phyloP scores from a whole-genome alignment of 2,888 invertebrate species.

The Diaphora mendica region DNA sequence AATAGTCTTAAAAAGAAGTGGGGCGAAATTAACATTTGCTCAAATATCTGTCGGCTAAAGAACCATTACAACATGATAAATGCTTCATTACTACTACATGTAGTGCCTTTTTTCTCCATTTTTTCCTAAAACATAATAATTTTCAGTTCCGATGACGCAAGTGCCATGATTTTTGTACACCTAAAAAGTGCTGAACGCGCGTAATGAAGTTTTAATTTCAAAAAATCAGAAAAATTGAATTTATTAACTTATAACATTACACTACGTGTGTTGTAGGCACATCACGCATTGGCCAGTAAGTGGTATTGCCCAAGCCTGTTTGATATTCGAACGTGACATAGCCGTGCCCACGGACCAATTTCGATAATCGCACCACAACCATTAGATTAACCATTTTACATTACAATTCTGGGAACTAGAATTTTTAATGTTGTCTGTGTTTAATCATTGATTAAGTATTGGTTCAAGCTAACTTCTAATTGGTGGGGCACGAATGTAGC shows the following conservation, averaged over 20 bases:
- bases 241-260: constrained; percentile 5
- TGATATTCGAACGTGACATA: constrained; percentile 82
- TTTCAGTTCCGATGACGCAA: too few species aligned
- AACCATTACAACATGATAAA: too few species aligned
- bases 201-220: too few species aligned
- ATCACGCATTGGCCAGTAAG: constrained; percentile 79
- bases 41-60: too few species aligned
- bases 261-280: constrained; percentile 41
- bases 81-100: too few species aligned
- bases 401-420: constrained; percentile 81
- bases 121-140: too few species aligned
- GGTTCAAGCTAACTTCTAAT: constrained; percentile 24
- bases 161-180: too few species aligned
- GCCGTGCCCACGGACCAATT: constrained; percentile 77
- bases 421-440: constrained; percentile 50
- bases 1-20: too few species aligned
- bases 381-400: constrained; percentile 83
- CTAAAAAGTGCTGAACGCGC: too few species aligned
- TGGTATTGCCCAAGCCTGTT: constrained; percentile 77
- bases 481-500: constrained; percentile 18
- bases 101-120: too few species aligned
- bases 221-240: neutral
- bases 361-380: constrained; percentile 77
- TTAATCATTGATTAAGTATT: constrained; percentile 45
- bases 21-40: too few species aligned